Percentiles rank a stretch among this genome's conserved stretches.
Evolutionary conservation across 2,888 invertebrate genomes (phyloP).

Genomic region (Andrena camellia): DNA sequence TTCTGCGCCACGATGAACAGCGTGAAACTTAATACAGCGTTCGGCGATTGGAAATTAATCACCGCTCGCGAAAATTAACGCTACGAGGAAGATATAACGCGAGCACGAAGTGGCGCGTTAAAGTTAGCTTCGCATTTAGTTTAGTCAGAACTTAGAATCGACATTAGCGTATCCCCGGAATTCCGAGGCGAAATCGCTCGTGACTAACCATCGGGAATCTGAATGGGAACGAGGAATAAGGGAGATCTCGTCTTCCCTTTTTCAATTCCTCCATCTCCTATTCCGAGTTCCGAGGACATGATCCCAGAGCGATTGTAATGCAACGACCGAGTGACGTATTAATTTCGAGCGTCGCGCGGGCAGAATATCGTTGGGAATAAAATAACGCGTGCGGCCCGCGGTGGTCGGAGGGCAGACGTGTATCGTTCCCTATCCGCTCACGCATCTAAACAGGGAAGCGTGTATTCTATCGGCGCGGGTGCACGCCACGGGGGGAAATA

Average conservation of each 20-base stretch:
- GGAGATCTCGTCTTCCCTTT: too few species aligned
- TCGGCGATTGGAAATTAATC: slow-evolving; percentile 28
- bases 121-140: background rate
- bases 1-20: background rate
- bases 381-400: slow-evolving; percentile 24
- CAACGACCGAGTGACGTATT: too few species aligned
- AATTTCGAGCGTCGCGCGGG: too few species aligned
- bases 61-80: slow-evolving; percentile 10
- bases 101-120: background rate
- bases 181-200: too few species aligned
- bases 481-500: slow-evolving; percentile 29
- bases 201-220: too few species aligned
- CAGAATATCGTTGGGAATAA: slow-evolving; percentile 27
- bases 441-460: slow-evolving; percentile 54
- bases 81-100: background rate
- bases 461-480: slow-evolving; percentile 52
- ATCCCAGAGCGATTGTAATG: too few species aligned
- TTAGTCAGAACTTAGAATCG: too few species aligned
- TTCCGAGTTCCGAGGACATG: too few species aligned
- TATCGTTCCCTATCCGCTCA: slow-evolving; percentile 12
- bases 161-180: background rate
- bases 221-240: too few species aligned
- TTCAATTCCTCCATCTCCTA: too few species aligned
- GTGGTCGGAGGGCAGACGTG: slow-evolving; percentile 20
- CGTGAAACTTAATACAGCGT: background rate